Percentiles rank a stretch among this genome's conserved stretches.
Conservation (phyloP, 2,113 vertebrate species). For the Leuciscus idus region DNA sequence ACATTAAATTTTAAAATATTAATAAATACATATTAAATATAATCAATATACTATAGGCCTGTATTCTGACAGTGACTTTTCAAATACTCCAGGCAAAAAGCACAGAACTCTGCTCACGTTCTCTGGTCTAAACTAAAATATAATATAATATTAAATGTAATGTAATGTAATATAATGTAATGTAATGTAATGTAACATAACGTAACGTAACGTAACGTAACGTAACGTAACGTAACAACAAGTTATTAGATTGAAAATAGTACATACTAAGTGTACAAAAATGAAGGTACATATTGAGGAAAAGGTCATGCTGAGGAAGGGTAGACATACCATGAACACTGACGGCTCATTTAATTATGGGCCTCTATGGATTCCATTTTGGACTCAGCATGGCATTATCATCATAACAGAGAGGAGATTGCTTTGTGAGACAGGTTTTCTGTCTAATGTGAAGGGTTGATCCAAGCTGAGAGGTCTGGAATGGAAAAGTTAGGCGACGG, state of each 20-base stretch:
- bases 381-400: conserved; percentile 49
- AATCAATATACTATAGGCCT: neutral
- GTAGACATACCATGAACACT: conserved; percentile 39
- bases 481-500: neutral
- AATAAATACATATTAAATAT: neutral
- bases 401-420: conserved; percentile 52
- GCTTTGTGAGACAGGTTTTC: conserved; percentile 34
- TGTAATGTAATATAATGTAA: too few species aligned
- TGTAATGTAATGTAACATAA: too few species aligned
- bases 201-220: too few species aligned
- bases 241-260: too few species aligned
- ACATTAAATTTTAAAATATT: neutral
- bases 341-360: conserved; percentile 56
- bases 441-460: conserved; percentile 53
- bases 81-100: neutral
- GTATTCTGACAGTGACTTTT: neutral
- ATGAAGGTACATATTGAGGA: neutral
- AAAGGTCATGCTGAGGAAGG: neutral
- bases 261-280: neutral
- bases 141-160: neutral
- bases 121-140: neutral
- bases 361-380: conserved; percentile 51
- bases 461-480: conserved; percentile 40
- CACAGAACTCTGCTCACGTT: neutral
- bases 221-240: too few species aligned